Percentiles rank a stretch among this genome's conserved stretches.
Evolutionary conservation across 2,888 invertebrate species (phyloP).

Genomic region (Caenorhabditis japonica): DNA sequence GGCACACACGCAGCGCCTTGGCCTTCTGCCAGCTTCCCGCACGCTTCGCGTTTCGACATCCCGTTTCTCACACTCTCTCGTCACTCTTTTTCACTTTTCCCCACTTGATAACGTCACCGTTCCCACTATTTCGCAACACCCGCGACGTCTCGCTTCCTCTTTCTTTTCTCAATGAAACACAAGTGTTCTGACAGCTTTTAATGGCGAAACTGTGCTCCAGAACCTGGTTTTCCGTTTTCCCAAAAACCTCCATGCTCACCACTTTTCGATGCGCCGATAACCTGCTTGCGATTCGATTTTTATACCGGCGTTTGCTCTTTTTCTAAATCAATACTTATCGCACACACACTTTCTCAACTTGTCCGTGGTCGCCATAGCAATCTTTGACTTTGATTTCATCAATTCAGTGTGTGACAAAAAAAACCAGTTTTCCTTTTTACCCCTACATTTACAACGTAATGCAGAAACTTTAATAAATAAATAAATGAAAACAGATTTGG

Average conservation of each 20-base stretch:
- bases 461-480: too few relatives aligned
- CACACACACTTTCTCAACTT: constrained; percentile 4
- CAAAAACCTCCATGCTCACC: neutral
- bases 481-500: too few relatives aligned
- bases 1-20: constrained; percentile 45
- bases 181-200: constrained; percentile 32
- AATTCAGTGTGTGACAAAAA: neutral
- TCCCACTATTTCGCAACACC: constrained; percentile 31
- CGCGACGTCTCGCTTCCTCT: constrained; percentile 16
- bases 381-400: too few relatives aligned
- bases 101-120: neutral
- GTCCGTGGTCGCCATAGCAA: neutral
- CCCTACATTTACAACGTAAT: too few relatives aligned
- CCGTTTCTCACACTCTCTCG: neutral
- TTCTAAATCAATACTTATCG: neutral
- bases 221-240: constrained; percentile 13
- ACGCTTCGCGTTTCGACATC: constrained; percentile 18
- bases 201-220: constrained; percentile 21
- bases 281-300: too few relatives aligned
- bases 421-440: neutral
- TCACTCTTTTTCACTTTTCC: constrained; percentile 12
- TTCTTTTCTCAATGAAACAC: constrained; percentile 21
- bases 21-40: constrained; percentile 43
- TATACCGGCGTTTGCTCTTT: neutral
- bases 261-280: too few relatives aligned